Percentiles rank a stretch among this genome's conserved stretches.
Evolutionary conservation across 2,113 vertebrate species (phyloP).

Genomic region (Muntiacus reevesi): DNA sequence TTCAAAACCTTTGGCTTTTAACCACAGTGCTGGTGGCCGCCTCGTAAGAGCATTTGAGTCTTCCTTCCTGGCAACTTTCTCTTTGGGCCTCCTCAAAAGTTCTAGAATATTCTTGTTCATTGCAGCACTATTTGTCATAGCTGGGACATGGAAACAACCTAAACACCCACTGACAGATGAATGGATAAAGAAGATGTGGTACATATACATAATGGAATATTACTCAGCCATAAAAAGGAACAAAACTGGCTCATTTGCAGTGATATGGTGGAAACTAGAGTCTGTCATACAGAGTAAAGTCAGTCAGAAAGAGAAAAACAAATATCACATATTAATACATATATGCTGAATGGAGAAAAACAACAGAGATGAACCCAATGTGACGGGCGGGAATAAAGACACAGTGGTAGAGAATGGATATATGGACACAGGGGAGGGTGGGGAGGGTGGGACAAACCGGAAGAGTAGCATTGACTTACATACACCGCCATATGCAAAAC

Average conservation of each 20-base stretch:
- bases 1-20: background rate
- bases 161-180: background rate
- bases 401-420: background rate
- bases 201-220: background rate
- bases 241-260: background rate
- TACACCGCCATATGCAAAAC: background rate
- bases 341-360: background rate
- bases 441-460: background rate
- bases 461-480: background rate
- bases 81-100: background rate
- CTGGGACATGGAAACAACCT: background rate
- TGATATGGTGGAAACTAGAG: background rate
- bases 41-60: background rate
- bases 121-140: background rate
- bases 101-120: background rate
- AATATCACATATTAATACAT: background rate
- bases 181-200: background rate
- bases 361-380: background rate
- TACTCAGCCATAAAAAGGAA: background rate
- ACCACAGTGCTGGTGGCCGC: background rate
- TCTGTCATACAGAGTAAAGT: background rate
- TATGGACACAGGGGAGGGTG: background rate
- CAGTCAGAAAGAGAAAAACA: background rate
- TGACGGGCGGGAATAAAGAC: background rate
- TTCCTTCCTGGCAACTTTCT: background rate